A percentile compares a stretch with the other conserved stretches of the same genome.
These are phyloP conservation scores for Addax nasomaculatus DNA, from an alignment of 2,113 vertebrate species.

Conservation along the genomic window DNA sequence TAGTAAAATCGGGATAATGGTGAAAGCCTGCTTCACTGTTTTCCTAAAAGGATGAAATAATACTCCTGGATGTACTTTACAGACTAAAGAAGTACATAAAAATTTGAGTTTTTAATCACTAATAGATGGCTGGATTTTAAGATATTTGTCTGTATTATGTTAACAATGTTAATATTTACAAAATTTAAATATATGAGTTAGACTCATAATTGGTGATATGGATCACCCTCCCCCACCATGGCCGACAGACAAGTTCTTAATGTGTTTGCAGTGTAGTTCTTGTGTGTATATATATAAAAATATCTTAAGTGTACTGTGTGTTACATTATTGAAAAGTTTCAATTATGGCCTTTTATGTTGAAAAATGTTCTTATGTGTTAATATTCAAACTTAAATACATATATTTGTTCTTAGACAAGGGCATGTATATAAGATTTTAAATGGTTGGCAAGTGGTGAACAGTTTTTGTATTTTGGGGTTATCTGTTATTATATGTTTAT, in stretches of 20 bases:
- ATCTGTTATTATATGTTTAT: constrained; percentile 11
- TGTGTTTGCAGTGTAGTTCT: background rate
- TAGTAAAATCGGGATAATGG: background rate
- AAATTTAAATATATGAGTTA: constrained; percentile 6
- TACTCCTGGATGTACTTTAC: background rate
- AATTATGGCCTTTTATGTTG: background rate
- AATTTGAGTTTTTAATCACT: background rate
- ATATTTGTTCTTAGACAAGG: background rate
- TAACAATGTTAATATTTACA: constrained; percentile 15
- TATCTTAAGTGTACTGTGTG: background rate
- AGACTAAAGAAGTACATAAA: background rate
- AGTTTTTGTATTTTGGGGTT: constrained; percentile 41
- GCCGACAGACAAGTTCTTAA: background rate
- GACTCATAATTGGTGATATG: background rate
- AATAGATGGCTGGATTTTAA: background rate
- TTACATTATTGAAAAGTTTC: background rate
- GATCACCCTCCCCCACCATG: background rate
- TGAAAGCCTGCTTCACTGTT: background rate
- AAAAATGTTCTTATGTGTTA: background rate
- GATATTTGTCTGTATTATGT: background rate
- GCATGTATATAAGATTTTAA: constrained; percentile 59
- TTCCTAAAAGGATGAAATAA: background rate
- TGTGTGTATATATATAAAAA: background rate
- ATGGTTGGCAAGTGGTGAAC: constrained; percentile 61
- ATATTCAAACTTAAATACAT: background rate